These are phyloP conservation scores for Pentalonia nigronervosa DNA, from an alignment of 1,140 invertebrate genomes.

Conservation along the genomic window DNA sequence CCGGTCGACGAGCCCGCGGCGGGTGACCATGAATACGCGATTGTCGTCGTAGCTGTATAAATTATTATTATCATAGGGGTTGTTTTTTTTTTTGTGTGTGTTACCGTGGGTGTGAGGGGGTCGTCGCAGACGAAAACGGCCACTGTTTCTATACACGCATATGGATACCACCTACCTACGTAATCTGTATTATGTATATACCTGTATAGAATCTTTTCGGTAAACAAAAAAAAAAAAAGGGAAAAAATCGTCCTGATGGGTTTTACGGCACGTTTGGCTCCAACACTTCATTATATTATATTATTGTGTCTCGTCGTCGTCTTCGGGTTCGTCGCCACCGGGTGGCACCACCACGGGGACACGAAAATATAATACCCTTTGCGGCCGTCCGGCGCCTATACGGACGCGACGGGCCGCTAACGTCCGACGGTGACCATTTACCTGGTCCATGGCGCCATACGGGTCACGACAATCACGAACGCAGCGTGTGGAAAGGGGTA, in stretches of 20 bases:
- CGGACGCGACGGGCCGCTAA: not conserved
- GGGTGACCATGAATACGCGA: not conserved
- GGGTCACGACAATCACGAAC: not conserved
- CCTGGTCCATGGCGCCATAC: conserved; percentile 28
- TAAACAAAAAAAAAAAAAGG: not conserved
- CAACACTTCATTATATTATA: not conserved
- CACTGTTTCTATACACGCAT: not conserved
- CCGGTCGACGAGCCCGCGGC: not conserved
- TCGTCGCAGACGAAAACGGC: not conserved
- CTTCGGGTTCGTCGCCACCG: not conserved
- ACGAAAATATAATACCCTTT: not conserved
- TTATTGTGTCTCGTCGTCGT: not conserved
- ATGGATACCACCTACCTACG: not conserved
- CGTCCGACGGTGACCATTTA: not conserved
- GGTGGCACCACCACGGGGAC: not conserved
- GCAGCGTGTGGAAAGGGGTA: not conserved
- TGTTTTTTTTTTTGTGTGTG: not conserved
- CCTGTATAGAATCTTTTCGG: not conserved
- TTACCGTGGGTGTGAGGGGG: not conserved
- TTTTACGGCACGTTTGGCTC: not conserved
- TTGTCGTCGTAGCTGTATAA: not conserved
- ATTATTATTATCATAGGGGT: not conserved
- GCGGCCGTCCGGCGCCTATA: not conserved
- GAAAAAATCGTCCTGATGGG: not conserved
- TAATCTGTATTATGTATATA: not conserved